Conservation (phyloP, 1,140 invertebrate genomes). For the Ganaspis sp. region DNA sequence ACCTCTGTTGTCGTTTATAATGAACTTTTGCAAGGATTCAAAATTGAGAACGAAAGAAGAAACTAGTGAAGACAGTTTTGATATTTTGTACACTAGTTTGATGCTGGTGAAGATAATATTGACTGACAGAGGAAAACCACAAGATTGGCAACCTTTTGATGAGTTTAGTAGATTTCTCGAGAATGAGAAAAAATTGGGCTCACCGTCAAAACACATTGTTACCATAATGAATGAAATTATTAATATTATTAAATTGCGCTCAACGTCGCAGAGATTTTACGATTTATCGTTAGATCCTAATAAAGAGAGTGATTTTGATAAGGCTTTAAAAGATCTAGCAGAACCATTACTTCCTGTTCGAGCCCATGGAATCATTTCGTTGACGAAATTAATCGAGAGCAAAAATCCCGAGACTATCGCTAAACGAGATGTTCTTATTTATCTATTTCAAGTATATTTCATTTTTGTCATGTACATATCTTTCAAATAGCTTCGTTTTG, state of each 20-base stretch:
- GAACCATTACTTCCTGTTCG: constrained; percentile 87
- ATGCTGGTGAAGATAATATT: constrained; percentile 73
- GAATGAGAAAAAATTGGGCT: constrained; percentile 47
- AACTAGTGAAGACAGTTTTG: constrained; percentile 54
- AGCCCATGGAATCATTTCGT: constrained; percentile 86
- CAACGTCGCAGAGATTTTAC: constrained; percentile 59
- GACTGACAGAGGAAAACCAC: constrained; percentile 48
- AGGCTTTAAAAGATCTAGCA: constrained; percentile 82
- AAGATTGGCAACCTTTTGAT: constrained; percentile 71
- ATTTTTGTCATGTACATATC: neutral
- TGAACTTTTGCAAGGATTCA: constrained; percentile 59
- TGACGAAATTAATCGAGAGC: constrained; percentile 84
- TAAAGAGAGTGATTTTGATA: constrained; percentile 76
- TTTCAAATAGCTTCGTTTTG: constrained; percentile 43
- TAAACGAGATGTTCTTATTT: constrained; percentile 82
- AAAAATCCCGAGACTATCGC: constrained; percentile 80
- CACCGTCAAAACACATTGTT: constrained; percentile 50
- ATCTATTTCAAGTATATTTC: constrained; percentile 81
- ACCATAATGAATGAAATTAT: constrained; percentile 69
- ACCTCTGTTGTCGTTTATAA: constrained; percentile 66
- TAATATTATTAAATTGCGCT: constrained; percentile 73
- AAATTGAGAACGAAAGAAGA: constrained; percentile 18
- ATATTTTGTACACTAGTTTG: constrained; percentile 71
- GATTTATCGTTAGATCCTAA: constrained; percentile 61
- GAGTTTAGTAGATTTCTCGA: constrained; percentile 74